Percentiles rank a stretch among this genome's conserved stretches.
phyloP scores from a whole-genome alignment of 2,888 invertebrate genomes.

The Drosophila macrospina region DNA sequence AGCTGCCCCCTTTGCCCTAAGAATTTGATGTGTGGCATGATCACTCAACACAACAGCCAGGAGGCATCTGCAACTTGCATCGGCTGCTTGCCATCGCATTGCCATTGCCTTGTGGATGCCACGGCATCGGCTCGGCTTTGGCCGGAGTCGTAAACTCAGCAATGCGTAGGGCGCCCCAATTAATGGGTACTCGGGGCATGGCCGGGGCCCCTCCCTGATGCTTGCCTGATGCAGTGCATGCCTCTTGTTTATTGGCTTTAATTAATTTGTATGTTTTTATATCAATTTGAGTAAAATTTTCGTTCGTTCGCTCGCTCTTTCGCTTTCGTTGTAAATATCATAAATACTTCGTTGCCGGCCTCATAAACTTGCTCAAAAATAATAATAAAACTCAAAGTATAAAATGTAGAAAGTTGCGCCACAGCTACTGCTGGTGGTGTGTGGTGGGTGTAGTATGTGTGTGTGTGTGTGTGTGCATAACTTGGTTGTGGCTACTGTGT shows the following conservation, averaged over 20 bases:
- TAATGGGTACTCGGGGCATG: slow-evolving; percentile 50
- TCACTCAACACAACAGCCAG: slow-evolving; percentile 58
- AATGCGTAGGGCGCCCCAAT: slow-evolving; percentile 68
- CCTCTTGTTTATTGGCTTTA: slow-evolving; percentile 71
- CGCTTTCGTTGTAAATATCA: slow-evolving; percentile 74
- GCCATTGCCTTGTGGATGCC: slow-evolving; percentile 23
- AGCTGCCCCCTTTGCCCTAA: background rate
- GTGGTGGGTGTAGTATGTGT: slow-evolving; percentile 53
- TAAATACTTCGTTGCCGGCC: slow-evolving; percentile 70
- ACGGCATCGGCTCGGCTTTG: slow-evolving; percentile 3
- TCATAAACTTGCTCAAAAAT: slow-evolving; percentile 64
- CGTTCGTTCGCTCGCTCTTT: slow-evolving; percentile 28
- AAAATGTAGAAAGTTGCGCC: slow-evolving; percentile 64
- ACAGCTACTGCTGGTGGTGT: slow-evolving; percentile 55
- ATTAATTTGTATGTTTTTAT: slow-evolving; percentile 81
- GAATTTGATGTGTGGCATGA: slow-evolving; percentile 58
- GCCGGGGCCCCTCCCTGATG: too few relatives aligned
- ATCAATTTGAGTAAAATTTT: slow-evolving; percentile 69
- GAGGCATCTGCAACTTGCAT: slow-evolving; percentile 21
- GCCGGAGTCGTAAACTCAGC: slow-evolving; percentile 59
- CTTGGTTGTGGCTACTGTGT: slow-evolving; percentile 39
- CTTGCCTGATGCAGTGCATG: background rate
- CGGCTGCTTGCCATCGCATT: slow-evolving; percentile 37
- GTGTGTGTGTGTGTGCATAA: slow-evolving; percentile 49
- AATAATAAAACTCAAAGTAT: slow-evolving; percentile 56